phyloP scores from a whole-genome alignment of 2,113 vertebrate species.

The Malurus alboscapulatus region DNA sequence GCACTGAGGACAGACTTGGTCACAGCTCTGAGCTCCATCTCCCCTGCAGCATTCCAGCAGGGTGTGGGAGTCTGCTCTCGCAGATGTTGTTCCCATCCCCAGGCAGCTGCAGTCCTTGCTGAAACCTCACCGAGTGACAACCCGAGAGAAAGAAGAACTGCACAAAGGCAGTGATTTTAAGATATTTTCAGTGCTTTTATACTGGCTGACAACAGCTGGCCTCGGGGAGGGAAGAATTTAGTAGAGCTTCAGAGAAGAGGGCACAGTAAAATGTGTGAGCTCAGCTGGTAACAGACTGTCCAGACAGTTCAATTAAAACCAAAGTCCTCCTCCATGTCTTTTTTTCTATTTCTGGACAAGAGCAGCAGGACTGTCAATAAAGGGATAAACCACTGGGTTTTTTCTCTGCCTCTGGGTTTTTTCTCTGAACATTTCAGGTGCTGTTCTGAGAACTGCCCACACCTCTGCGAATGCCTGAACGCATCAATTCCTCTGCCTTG shows the following conservation, averaged over 20 bases:
- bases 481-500: background rate
- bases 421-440: background rate
- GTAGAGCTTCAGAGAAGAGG: background rate
- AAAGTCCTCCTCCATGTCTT: background rate
- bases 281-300: background rate
- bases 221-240: background rate
- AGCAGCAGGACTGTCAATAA: background rate
- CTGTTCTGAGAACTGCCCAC: background rate
- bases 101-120: background rate
- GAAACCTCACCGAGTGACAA: background rate
- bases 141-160: background rate
- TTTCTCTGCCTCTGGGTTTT: background rate
- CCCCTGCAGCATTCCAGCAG: conserved; percentile 51
- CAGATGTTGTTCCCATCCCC: background rate
- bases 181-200: background rate
- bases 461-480: fast-evolving
- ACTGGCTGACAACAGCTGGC: background rate
- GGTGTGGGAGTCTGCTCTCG: background rate
- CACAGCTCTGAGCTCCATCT: background rate
- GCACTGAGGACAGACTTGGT: background rate
- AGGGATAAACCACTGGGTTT: background rate
- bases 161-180: background rate
- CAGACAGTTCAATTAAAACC: background rate
- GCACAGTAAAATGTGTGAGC: background rate
- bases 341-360: background rate